Conservation (phyloP, 2,888 invertebrate species). For the Kryphioiulus occultus region DNA sequence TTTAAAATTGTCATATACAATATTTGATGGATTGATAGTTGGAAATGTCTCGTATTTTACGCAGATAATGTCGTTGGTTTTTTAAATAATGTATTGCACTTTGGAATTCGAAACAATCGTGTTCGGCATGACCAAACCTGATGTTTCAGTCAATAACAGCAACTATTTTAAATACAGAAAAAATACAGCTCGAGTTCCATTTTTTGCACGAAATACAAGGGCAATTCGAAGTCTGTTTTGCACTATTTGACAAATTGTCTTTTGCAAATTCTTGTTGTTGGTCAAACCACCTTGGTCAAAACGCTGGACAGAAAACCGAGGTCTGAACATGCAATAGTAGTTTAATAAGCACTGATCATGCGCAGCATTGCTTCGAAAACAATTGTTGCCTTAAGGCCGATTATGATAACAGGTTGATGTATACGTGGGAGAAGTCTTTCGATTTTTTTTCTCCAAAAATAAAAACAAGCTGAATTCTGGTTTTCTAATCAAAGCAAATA, state of each 20-base stretch:
- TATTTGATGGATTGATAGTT: no score
- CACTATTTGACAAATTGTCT: neutral
- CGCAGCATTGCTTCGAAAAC: neutral
- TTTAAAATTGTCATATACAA: no score
- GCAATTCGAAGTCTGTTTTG: no score
- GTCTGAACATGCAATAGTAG: neutral
- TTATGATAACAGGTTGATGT: neutral
- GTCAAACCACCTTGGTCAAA: neutral
- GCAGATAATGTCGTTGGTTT: no score
- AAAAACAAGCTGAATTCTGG: neutral
- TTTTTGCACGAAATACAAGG: no score
- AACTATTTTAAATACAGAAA: no score
- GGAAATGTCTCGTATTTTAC: no score
- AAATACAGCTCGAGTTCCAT: no score
- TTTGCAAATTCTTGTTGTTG: neutral
- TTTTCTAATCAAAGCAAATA: neutral
- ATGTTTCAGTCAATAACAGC: no score
- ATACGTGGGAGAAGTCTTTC: neutral
- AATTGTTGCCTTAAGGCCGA: neutral
- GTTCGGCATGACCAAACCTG: no score
- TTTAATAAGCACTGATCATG: neutral
- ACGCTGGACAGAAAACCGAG: neutral
- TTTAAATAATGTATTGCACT: no score
- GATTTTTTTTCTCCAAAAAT: neutral
- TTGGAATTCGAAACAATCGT: no score